Base-by-base conservation (phyloP, 2,797 vertebrate species). In the Falco concolor region DNA sequence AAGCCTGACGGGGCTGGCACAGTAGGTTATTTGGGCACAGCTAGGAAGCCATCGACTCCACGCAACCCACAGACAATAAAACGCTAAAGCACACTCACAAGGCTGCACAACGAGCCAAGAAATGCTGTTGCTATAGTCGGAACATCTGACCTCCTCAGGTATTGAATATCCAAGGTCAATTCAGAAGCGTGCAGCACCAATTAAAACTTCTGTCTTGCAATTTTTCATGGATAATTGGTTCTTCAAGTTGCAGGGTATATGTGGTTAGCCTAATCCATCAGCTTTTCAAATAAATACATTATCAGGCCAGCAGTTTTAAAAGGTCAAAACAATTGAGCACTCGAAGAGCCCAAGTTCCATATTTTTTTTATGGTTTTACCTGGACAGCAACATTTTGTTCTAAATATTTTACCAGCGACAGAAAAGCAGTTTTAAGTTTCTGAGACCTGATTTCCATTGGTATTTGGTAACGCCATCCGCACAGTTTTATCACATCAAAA, bases 191-290 rank as follows among this genome's bases (percentile, higher is more conserved):
- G 67, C 63, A 28, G 76, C 65, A 50, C 40, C 67, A 60, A 72
- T 79, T 91, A 87, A 65, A 94, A 73, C 25, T 52, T 84, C 74
- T 72, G 47, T 25, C 87, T 75, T 81, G 70, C 75, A 81, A 83
- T 92, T 96, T 89, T 56, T 92, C 84, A 85, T 72, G 36, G 60
- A 56, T 95, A 95, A 92, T 90, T 92, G 52, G 25, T 67, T 95
- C 76, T 92, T 81, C 65, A 74, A 34, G 42, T 70, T 88, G 52
- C 81, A 93, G 57, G 56, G 69, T 68, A 90, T 12, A n/a, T 17
- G 30, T 42, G 49, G 27, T 84, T 74, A 83, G 56, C 47, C 53
- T 74, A 89, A 94, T 70, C 83, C 28, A 87, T 95, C 95, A 86
- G 60, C 59, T 95, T 88, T 90, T 53, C 57, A 87, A 74, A 95